Conservation (phyloP, 2,888 invertebrate genomes). For the Luperina nickerlii region DNA sequence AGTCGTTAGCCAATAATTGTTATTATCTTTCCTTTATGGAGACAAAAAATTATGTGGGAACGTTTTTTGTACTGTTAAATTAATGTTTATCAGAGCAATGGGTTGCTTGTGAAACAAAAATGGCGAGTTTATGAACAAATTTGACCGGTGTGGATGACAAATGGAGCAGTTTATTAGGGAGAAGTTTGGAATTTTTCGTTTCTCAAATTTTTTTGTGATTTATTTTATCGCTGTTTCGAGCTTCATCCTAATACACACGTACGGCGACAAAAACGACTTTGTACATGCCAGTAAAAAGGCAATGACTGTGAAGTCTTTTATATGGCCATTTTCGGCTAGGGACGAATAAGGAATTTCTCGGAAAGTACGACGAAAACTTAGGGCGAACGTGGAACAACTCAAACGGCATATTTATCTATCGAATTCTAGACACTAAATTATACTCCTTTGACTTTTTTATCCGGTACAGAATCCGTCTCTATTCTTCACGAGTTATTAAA, state of each 20-base stretch:
- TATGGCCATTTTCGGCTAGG: neutral
- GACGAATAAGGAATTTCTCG: neutral
- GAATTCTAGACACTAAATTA: neutral
- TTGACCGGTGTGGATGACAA: constrained; percentile 45
- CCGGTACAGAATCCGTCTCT: neutral
- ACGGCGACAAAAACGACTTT: neutral
- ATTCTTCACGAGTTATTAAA: constrained; percentile 41
- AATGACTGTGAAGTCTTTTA: neutral
- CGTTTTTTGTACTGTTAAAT: constrained; percentile 63
- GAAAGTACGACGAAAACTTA: neutral
- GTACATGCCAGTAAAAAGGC: neutral
- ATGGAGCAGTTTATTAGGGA: constrained; percentile 30
- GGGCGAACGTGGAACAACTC: neutral
- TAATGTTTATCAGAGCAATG: constrained; percentile 56
- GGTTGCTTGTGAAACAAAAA: constrained; percentile 56
- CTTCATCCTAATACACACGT: neutral
- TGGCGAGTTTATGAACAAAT: constrained; percentile 56
- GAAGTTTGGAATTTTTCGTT: constrained; percentile 31
- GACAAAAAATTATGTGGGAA: constrained; percentile 57
- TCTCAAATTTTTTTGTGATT: constrained; percentile 29
- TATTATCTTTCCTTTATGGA: constrained; percentile 65
- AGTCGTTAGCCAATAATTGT: constrained; percentile 63
- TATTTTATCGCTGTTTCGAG: constrained; percentile 18
- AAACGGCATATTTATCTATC: neutral
- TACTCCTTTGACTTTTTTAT: neutral